A percentile compares a stretch with the other conserved stretches of the same genome.
Evolutionary conservation across 1,140 invertebrate genomes (phyloP).

Genomic region (Trichonephila clavata): DNA sequence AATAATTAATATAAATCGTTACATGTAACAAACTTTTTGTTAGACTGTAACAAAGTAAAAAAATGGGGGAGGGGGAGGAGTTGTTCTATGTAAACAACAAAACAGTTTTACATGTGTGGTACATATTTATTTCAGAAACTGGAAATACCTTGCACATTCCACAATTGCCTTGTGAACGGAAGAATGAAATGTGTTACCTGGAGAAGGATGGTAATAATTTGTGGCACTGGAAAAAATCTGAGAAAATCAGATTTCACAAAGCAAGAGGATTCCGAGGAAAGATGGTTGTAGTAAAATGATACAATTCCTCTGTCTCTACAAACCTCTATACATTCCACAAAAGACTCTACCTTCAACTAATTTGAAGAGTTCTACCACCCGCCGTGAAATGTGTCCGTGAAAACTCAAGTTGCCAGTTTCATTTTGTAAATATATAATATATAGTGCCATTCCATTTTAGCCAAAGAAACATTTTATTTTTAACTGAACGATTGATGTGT

Average conservation of each 20-base stretch:
- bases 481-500: background rate
- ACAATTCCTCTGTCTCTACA: too few species aligned
- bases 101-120: background rate
- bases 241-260: constrained; percentile 13
- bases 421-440: constrained; percentile 1
- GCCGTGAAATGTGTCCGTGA: background rate
- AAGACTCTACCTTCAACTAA: background rate
- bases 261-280: background rate
- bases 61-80: background rate
- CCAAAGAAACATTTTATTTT: constrained; percentile 38
- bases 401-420: background rate
- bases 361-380: background rate
- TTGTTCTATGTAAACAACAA: background rate
- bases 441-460: background rate
- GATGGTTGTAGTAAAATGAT: background rate
- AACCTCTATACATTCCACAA: background rate
- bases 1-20: too few species aligned
- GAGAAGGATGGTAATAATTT: background rate
- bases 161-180: background rate
- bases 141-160: background rate
- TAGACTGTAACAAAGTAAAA: background rate
- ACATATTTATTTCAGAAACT: constrained; percentile 4
- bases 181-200: background rate
- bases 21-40: too few species aligned
- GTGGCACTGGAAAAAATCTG: background rate